phyloP scores from a whole-genome alignment of 2,888 invertebrate genomes.

The Syritta pipiens region DNA sequence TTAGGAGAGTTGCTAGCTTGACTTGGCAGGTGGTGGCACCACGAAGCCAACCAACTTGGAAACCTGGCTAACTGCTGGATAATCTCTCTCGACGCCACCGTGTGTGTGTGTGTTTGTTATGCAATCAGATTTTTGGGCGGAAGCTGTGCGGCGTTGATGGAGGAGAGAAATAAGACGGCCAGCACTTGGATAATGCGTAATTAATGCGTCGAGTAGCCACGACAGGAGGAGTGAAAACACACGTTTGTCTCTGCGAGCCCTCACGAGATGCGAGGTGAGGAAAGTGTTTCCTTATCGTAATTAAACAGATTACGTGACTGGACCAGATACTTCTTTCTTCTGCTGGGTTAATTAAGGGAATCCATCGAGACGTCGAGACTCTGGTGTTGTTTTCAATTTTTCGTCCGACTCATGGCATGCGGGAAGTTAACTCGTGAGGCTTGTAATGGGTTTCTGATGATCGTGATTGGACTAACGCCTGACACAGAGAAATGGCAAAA shows the following conservation, averaged over 20 bases:
- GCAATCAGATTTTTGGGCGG: slow-evolving; percentile 53
- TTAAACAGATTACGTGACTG: slow-evolving; percentile 17
- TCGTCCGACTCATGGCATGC: too few species aligned
- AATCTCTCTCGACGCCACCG: slow-evolving; percentile 22
- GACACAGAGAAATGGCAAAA: too few species aligned
- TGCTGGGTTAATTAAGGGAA: neutral
- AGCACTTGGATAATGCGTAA: slow-evolving; percentile 54
- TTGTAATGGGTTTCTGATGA: too few species aligned
- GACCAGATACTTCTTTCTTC: neutral
- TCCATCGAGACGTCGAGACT: too few species aligned
- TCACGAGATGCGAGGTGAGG: neutral
- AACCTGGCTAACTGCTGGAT: slow-evolving; percentile 25
- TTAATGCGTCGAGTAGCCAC: slow-evolving; percentile 50
- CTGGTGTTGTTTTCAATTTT: too few species aligned
- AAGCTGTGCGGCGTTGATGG: slow-evolving; percentile 44
- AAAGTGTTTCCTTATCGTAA: slow-evolving; percentile 36
- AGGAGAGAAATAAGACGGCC: slow-evolving; percentile 28
- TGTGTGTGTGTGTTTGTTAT: slow-evolving; percentile 58
- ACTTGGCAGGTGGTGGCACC: slow-evolving; percentile 30
- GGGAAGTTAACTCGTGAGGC: too few species aligned
- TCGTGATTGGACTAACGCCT: too few species aligned
- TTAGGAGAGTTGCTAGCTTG: slow-evolving; percentile 50
- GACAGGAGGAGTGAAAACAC: neutral
- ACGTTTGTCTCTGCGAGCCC: neutral
- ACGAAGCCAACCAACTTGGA: neutral